A percentile compares a stretch with the other conserved stretches of the same genome.
Evolutionary conservation across 2,113 vertebrate genomes (phyloP).

Genomic region (Hoplias malabaricus): DNA sequence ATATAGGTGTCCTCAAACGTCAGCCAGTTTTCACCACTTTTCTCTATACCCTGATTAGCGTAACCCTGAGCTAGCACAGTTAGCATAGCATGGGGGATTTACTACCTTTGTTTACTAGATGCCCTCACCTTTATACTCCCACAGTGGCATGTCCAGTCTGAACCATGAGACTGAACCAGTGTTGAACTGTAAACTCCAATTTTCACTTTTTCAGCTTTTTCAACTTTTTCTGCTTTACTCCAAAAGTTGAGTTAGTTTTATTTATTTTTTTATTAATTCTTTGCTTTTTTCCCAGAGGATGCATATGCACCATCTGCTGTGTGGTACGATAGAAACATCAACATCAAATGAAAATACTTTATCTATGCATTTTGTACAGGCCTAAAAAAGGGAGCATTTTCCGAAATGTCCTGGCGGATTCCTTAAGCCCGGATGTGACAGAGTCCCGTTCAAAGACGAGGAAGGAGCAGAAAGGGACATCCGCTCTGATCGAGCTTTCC

Average conservation of each 20-base stretch:
- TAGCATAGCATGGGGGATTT: neutral
- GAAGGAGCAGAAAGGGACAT: constrained; percentile 56
- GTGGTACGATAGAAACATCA: neutral
- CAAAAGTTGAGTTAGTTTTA: neutral
- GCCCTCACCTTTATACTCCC: neutral
- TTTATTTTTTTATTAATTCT: neutral
- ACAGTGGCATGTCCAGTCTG: neutral
- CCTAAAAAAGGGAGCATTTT: neutral
- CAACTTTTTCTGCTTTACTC: neutral
- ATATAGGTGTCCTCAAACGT: too few relatives aligned
- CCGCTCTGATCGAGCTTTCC: constrained; percentile 48
- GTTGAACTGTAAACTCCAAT: too few relatives aligned
- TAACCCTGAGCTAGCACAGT: too few relatives aligned
- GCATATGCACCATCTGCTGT: neutral
- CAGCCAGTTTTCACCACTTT: too few relatives aligned
- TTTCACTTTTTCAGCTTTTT: too few relatives aligned
- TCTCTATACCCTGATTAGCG: too few relatives aligned
- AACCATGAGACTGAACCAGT: neutral
- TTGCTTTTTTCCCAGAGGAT: neutral
- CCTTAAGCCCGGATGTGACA: constrained; percentile 29
- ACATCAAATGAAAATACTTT: neutral
- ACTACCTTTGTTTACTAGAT: neutral
- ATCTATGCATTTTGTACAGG: neutral
- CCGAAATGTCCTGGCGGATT: neutral
- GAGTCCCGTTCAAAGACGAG: constrained; percentile 33